Evolutionary conservation across 2,797 vertebrate species (phyloP), one percentile per base, ranked within the genome.

Genomic region (Hydrophis major): DNA sequence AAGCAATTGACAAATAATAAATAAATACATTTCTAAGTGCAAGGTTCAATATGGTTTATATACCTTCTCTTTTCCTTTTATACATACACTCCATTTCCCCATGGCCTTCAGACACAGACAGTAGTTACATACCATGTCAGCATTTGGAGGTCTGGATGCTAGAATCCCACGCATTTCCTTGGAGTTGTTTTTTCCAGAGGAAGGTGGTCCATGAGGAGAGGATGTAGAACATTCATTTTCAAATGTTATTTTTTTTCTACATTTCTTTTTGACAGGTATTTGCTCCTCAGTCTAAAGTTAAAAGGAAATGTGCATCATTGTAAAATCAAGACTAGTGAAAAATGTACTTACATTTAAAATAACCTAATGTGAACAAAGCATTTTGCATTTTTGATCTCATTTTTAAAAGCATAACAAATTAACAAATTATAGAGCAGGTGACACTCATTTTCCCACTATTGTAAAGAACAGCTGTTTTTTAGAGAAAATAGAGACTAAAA

Each of bases 51-150:
- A 37, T 66, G 25, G 28, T 56, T 88, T 42, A 88, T 37, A 66
- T 53, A 69, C 22, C 53, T 59, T 60, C 22, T 13, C 11, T 66
- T 63, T 14, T 28, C 59, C 55, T 57, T n/a, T 56, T 61, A 18
- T 28, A 47, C 56, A 89, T 42, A 28, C 60, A 66, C 20, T 42
- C 69, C 50, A 25, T 3, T 56, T 37, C 22, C 4, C 69, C 91
- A 69, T 20, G 14, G 5, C 59, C 55, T 61, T 42, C 90, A 16
- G 60, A 25, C 4, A 25, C 74, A 47, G 37, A 20, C 37, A 83
- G 74, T 25, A 83, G 37, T 47, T 42, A 94, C 97, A 97, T 92
- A 98, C 97, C 95, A 61, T 20, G 1, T 25, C 57, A 92, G 66
- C 18, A 83, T 16, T 63, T 56, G 37, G 11, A 1, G 0, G 2